Evolutionary conservation across 2,113 vertebrate species (phyloP).

Genomic region (Pyrgilauda ruficollis): DNA sequence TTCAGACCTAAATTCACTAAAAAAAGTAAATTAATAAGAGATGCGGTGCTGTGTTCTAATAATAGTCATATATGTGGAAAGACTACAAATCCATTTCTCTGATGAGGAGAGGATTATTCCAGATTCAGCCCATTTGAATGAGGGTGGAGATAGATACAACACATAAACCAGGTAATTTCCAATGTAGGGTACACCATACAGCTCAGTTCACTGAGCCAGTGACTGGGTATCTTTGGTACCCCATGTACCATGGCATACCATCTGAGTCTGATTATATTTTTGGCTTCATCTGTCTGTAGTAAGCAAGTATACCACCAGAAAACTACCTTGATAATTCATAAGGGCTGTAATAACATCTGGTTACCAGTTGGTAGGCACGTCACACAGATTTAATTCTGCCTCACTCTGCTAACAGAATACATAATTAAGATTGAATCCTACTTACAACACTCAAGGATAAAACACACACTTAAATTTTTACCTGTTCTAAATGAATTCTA

Average conservation of each 20-base stretch:
- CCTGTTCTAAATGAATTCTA: neutral
- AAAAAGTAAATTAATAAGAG: neutral
- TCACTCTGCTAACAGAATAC: neutral
- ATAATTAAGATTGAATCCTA: neutral
- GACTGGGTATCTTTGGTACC: neutral
- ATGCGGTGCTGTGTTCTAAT: neutral
- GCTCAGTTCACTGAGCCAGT: neutral
- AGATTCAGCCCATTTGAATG: neutral
- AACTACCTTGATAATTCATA: neutral
- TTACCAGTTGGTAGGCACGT: neutral
- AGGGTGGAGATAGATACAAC: neutral
- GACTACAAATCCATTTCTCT: neutral
- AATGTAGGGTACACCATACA: neutral
- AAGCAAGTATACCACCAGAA: neutral
- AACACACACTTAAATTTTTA: neutral
- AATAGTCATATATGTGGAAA: neutral
- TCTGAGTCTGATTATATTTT: neutral
- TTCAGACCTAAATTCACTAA: neutral
- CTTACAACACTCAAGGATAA: neutral
- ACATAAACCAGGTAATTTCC: neutral
- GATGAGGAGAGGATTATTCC: neutral
- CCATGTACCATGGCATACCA: neutral
- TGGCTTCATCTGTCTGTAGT: neutral
- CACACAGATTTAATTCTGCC: neutral
- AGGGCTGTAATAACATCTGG: neutral